Base-by-base conservation (phyloP, 2,888 invertebrate genomes). In the Acleris holmiana region DNA sequence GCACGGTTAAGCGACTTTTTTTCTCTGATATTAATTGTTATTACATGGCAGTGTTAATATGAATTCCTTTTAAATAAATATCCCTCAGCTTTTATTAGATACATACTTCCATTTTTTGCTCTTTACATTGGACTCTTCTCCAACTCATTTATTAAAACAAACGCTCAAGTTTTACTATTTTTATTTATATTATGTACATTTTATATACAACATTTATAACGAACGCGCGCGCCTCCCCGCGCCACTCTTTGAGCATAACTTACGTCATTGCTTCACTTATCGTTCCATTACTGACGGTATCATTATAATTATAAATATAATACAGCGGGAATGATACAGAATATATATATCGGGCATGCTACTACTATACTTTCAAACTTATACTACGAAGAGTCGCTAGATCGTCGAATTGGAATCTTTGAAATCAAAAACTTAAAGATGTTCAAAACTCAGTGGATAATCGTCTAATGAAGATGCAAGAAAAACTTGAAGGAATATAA, bases 161-260 rank as follows among this genome's bases (percentile, higher is more conserved):
- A 69, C 64, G 35, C 56, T 56, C 62, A 53, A 57, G 58, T 85
- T 87, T 88, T 86, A 79, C 85, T 81, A 86, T 89, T 90, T 90
- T 90, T 90, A 87, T 88, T 84, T 78, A 85, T 82, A 89, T 89
- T 86, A 83, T 83, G 79, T 91, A 91, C 91, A 91, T 86, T 86
- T 88, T 91, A 91, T 91, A 84, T 91, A 91, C 91, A 91, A 86
- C 73, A 73, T 87, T 85, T 82, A 83, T 83, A 82, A 83, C 79
- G 82, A 83, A 75, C 75, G 79, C 85, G 81, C 83, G 71, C 77
- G 73, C 77, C 76, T 77, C 75, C 76, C 80, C 83, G 79, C 73
- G 74, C 75, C 71, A 82, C 84, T 84, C 84, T 69, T 90, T 90
- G 91, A 91, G 90, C 91, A 89, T 85, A 75, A 46, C 53, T 50